Evolutionary conservation across 2,888 invertebrate species (phyloP), one percentile per base, ranked within the genome.

Genomic region (Dastarcus helophoroides): DNA sequence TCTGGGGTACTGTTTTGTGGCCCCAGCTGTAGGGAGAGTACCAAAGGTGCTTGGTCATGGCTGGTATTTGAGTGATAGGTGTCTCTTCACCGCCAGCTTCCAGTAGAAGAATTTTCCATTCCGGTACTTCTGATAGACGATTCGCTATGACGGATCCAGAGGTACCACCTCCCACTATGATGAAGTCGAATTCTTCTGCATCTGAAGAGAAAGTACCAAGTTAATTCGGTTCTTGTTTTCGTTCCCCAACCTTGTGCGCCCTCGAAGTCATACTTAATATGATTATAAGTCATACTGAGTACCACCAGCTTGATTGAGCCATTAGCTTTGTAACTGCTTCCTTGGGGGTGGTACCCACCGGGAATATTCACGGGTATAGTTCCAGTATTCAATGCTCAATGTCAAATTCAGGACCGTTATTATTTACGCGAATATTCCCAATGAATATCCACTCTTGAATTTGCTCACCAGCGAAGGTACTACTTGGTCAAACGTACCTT

Each of bases 1-100:
- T 50, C 42, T 73, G 70, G 0, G 67, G 66, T 38, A 69, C 67
- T 1, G 69, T 67, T 19, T 56, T 58, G 56, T 68, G 73, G 7
- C 64, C 64, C 73, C 73, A 75, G 45, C 70, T 71, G 44, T 63
- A 65, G 14, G 60, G 59, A 3, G 68, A 65, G 37, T 65, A 50
- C 36, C 69, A 68, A 14, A 69, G 28, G 9, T 41, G 15, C 3
- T 37, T 22, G 7, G 26, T 65, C 56, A 46, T 59, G 58, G 27
- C 46, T 0, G 71, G 69, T 2, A 69, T 56, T 39, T 67, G 63
- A 13, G 63, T 63, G 15, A 63, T 44, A 3, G 62, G 29, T 7
- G 58, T 62, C 43, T 68, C 68, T 0, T 58, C 51, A 3, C 47
- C 54, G 3, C 71, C 71, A 1, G 70, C 69, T 46, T 71, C 71